phyloP scores from a whole-genome alignment of 2,113 vertebrate genomes.

The Cardinalis cardinalis region DNA sequence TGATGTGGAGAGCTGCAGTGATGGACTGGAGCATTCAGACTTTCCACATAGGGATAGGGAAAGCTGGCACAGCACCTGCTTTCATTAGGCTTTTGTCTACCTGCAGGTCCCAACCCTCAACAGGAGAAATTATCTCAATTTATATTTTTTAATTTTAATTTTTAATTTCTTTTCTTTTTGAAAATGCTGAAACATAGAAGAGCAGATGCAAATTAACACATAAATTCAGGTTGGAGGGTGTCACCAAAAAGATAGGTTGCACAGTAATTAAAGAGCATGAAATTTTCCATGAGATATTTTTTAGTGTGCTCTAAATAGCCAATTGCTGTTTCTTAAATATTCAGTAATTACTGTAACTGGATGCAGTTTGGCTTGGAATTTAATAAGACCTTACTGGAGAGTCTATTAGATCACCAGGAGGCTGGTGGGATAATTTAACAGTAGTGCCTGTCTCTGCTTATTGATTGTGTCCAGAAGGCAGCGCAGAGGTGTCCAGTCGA shows the following conservation, averaged over 20 bases:
- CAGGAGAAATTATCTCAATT: neutral
- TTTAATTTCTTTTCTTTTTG: neutral
- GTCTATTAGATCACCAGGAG: constrained; percentile 28
- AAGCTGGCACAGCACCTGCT: neutral
- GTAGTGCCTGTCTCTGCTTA: neutral
- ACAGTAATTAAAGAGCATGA: constrained; percentile 63
- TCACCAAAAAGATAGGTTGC: constrained; percentile 41
- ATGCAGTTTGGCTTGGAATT: constrained; percentile 52
- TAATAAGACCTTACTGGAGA: constrained; percentile 49
- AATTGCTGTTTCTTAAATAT: constrained; percentile 58
- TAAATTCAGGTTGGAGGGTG: constrained; percentile 46
- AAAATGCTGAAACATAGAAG: neutral
- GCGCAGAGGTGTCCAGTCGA: rapidly evolving
- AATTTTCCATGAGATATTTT: constrained; percentile 48
- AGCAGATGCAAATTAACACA: constrained; percentile 52
- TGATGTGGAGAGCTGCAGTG: neutral
- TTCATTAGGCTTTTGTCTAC: neutral
- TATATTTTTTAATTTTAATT: neutral
- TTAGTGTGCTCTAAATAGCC: constrained; percentile 52
- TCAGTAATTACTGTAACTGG: constrained; percentile 62
- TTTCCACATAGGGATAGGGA: neutral
- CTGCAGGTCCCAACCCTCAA: neutral
- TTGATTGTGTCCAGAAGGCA: neutral
- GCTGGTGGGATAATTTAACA: neutral
- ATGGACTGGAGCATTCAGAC: neutral